Conservation (phyloP, 2,797 vertebrate species). For the Acrocephalus scirpaceus region DNA sequence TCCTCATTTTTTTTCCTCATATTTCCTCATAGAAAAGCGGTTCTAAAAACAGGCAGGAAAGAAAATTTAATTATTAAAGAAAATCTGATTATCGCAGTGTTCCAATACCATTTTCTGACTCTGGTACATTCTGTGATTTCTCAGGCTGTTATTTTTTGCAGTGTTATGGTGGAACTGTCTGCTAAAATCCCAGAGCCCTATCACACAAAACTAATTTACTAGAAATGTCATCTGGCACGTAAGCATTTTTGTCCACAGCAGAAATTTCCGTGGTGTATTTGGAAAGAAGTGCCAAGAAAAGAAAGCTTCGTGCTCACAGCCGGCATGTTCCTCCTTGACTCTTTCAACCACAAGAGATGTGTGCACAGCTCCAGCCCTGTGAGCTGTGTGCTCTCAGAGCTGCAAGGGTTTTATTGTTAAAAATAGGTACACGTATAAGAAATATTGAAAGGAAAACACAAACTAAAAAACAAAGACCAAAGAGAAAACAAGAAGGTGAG, state of each 20-base stretch:
- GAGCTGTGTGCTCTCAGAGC: background rate
- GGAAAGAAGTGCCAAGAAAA: background rate
- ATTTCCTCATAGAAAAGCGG: background rate
- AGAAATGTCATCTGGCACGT: background rate
- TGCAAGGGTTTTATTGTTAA: background rate
- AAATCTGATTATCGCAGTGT: background rate
- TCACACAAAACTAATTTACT: background rate
- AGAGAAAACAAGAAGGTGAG: background rate
- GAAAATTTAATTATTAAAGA: background rate
- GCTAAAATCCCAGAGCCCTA: background rate
- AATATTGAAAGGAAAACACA: background rate
- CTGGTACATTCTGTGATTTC: background rate
- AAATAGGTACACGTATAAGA: background rate
- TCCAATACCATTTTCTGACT: background rate
- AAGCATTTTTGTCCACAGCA: background rate
- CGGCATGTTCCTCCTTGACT: background rate
- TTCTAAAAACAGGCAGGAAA: background rate
- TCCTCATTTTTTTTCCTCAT: background rate
- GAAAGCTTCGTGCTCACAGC: background rate
- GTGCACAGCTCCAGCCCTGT: background rate
- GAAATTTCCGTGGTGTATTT: background rate
- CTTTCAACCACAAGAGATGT: background rate
- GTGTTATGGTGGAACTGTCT: background rate
- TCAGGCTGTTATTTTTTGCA: constrained; percentile 6
- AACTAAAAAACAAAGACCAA: background rate